phyloP scores from a whole-genome alignment of 2,888 invertebrate genomes.

The Drosophila mercatorum region DNA sequence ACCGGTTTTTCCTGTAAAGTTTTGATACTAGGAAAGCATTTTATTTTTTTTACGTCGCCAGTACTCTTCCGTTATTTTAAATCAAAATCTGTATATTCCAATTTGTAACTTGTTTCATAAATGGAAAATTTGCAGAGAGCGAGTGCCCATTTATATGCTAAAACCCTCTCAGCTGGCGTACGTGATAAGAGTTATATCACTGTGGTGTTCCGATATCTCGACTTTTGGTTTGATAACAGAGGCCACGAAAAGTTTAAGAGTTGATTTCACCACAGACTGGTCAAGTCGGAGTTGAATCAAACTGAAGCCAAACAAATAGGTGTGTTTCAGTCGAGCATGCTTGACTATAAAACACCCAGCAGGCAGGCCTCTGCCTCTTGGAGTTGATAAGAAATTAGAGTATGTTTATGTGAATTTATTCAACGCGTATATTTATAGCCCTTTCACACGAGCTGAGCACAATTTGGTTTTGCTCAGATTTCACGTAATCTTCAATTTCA shows the following conservation, averaged over 20 bases:
- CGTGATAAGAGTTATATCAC: not conserved
- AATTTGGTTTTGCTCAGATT: not conserved
- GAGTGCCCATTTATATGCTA: constrained; percentile 7
- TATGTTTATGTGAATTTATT: not conserved
- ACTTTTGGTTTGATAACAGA: not conserved
- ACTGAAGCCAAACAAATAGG: not conserved
- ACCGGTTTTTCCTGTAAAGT: constrained; percentile 48
- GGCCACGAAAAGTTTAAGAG: not conserved
- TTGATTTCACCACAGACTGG: not conserved
- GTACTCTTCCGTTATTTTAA: constrained; percentile 36
- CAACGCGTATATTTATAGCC: not conserved
- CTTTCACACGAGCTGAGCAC: not conserved
- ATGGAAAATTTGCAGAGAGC: not conserved
- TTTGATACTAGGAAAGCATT: not conserved
- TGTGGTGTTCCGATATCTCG: not conserved
- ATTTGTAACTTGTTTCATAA: not conserved
- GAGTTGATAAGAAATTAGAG: not conserved
- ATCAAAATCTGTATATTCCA: constrained; percentile 10
- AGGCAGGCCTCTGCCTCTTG: no score
- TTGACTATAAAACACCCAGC: not conserved
- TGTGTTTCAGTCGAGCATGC: not conserved
- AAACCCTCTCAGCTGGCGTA: not conserved
- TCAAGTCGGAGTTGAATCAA: not conserved
- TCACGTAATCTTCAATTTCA: not conserved
- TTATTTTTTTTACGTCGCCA: not conserved